Conservation (phyloP, 2,113 vertebrate species). For the Silurus meridionalis region DNA sequence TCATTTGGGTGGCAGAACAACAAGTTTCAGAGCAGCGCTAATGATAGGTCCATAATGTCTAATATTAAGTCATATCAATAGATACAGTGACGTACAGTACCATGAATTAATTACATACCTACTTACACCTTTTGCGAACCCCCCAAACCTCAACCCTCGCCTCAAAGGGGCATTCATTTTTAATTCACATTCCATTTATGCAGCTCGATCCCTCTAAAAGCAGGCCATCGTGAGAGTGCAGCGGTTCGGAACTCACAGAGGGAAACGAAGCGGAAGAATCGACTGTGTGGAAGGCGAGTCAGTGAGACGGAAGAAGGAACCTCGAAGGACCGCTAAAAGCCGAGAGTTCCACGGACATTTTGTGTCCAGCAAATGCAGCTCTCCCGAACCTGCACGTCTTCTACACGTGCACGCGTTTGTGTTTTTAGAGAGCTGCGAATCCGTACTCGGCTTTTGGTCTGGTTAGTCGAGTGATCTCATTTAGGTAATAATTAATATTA, state of each 20-base stretch:
- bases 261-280: slow-evolving; percentile 60
- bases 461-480: background rate
- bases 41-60: background rate
- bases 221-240: slow-evolving; percentile 4
- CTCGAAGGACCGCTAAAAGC: slow-evolving; percentile 62
- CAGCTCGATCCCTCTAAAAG: slow-evolving; percentile 42
- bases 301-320: slow-evolving; percentile 57
- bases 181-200: slow-evolving; percentile 52
- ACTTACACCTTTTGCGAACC: background rate
- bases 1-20: slow-evolving; percentile 1
- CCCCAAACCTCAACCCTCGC: background rate
- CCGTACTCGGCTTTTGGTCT: background rate
- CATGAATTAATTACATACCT: slow-evolving; percentile 23
- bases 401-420: background rate
- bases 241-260: slow-evolving; percentile 44
- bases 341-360: slow-evolving; percentile 6
- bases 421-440: no score
- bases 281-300: slow-evolving; percentile 56
- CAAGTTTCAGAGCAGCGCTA: background rate
- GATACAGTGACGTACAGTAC: background rate
- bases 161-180: slow-evolving; percentile 53
- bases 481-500: no score
- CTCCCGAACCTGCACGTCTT: background rate
- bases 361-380: background rate
- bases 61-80: background rate